A percentile compares a stretch with the other conserved stretches of the same genome.
Evolutionary conservation across 2,113 vertebrate genomes (phyloP).

Genomic region (Saguinus midas): DNA sequence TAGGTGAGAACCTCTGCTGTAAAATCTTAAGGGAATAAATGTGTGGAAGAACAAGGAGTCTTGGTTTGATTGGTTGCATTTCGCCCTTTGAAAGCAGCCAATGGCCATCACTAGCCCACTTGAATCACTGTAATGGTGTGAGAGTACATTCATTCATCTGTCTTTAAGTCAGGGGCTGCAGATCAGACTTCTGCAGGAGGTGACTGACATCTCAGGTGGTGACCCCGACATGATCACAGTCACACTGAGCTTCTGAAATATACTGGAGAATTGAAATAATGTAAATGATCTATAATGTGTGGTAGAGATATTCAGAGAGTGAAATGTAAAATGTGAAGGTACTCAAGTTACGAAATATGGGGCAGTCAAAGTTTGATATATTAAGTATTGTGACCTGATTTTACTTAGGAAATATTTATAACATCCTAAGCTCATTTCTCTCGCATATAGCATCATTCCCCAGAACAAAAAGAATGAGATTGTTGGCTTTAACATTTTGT

Average conservation of each 20-base stretch:
- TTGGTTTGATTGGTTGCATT: too few species aligned
- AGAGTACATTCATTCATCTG: too few species aligned
- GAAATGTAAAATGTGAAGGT: not conserved
- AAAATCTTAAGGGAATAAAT: too few species aligned
- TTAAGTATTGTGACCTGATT: not conserved
- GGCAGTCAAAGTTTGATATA: not conserved
- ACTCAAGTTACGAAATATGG: not conserved
- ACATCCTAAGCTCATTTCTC: not conserved
- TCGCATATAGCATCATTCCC: not conserved
- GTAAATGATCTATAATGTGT: not conserved
- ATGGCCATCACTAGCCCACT: too few species aligned
- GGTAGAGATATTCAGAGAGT: not conserved
- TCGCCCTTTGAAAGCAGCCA: too few species aligned
- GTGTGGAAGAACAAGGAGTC: too few species aligned
- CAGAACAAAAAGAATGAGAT: not conserved
- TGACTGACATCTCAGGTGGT: too few species aligned
- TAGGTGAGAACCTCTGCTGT: too few species aligned
- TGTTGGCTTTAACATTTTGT: not conserved
- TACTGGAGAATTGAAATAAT: not conserved
- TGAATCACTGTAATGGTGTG: too few species aligned
- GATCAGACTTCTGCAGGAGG: too few species aligned
- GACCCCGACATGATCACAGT: too few species aligned
- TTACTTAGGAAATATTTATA: not conserved
- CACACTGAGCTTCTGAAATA: not conserved
- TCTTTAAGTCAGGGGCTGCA: too few species aligned